Base-by-base conservation (phyloP, 2,797 vertebrate genomes). In the Sebastes aleutianus region DNA sequence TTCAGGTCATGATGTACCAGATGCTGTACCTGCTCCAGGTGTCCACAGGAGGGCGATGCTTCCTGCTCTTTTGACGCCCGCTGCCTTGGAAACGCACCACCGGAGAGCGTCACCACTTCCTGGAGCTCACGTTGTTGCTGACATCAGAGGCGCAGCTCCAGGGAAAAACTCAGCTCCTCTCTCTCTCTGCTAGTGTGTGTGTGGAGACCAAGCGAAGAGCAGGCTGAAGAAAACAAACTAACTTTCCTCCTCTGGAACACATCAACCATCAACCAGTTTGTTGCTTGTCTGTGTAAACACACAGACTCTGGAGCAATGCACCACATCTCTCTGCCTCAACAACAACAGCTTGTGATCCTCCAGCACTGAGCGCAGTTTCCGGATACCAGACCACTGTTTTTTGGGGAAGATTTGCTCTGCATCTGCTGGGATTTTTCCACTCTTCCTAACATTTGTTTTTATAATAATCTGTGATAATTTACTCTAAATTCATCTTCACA, bases 31-130 rank as follows among this genome's bases (percentile, higher is more conserved):
- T 79, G 3, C 69, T 2, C 4, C 6, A 4, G 6, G 0, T 9
- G 43, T 67, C 93, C 93, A 75, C 88, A 0, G 1, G 87, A 79
- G 64, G 87, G 91, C 92, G 79, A 1, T 47, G 14, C 18, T 68
- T 10, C 8, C 87, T 12, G 8, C 80, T 1, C 18, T 85, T 80
- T 80, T 67, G 8, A 2, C 67, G 54, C 79, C 78, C 14, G 84
- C 83, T 61, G 80, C 77, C 82, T 43, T 70, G 85, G 86, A 70
- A 87, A 86, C 89, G 69, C 85, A 69, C 53, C 82, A 65, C 77
- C 78, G 78, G 77, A 70, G 71, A 78, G 92, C 95, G 95, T 95
- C 95, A 95, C 91, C 85, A 75, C 89, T 95, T 96, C 94, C 95
- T 94, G 94, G 76, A 89, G 84, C 87, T 93, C 89, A 93, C 94